Conservation (phyloP, 37 sponge, comb jelly and placozoan species). For the Bolinopsis microptera region DNA sequence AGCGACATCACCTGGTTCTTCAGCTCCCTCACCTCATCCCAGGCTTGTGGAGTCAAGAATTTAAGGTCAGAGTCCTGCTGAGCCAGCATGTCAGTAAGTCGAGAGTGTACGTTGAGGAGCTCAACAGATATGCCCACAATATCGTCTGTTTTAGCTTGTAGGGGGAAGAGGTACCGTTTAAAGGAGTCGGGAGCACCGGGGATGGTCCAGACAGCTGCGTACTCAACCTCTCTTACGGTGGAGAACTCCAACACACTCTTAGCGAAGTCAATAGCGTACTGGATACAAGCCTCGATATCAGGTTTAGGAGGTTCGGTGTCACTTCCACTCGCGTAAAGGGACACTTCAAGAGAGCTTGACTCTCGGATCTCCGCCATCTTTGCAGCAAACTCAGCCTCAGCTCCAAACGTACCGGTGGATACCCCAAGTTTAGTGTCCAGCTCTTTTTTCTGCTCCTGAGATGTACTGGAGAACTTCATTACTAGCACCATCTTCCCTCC, state of each 20-base stretch:
- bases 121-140: background rate
- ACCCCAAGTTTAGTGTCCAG: background rate
- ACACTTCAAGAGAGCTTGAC: background rate
- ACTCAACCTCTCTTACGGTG: background rate
- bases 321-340: background rate
- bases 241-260: conserved; percentile 14
- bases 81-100: background rate
- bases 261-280: conserved; percentile 36
- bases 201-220: conserved; percentile 6
- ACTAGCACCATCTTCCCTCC: conserved; percentile 11
- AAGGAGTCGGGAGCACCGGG: conserved; percentile 5
- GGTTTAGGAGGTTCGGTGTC: conserved; percentile 8
- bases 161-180: background rate
- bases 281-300: background rate
- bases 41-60: background rate
- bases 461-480: background rate
- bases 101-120: background rate
- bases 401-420: background rate
- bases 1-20: background rate
- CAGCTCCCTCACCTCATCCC: background rate
- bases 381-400: conserved; percentile 13
- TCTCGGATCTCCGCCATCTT: background rate
- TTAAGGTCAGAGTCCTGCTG: background rate
- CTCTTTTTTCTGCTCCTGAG: background rate
- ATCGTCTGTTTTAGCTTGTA: background rate